Conservation (phyloP, 1,140 invertebrate genomes). For the Euwallacea similis region DNA sequence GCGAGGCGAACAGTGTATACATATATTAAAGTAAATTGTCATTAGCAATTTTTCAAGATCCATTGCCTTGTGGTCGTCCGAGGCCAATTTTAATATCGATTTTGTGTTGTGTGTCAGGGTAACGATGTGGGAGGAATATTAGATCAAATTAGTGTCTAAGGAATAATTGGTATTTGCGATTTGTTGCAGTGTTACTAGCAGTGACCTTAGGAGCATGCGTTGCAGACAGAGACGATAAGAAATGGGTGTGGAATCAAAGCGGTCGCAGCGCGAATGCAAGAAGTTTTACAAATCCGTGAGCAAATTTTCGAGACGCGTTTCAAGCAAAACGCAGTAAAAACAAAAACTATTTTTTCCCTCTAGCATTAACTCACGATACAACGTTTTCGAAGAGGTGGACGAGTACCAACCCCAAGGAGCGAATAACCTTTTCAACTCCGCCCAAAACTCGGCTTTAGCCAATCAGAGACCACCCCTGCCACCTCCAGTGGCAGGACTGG, state of each 20-base stretch:
- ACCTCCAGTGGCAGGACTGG: conserved; percentile 18
- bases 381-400: conserved; percentile 23
- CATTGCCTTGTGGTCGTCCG: not conserved
- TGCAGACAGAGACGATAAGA: conserved; percentile 41
- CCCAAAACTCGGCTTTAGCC: not conserved
- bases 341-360: not conserved
- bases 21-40: too few species aligned
- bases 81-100: not conserved
- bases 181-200: conserved; percentile 21
- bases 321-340: too few species aligned
- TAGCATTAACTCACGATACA: conserved; percentile 13
- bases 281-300: conserved; percentile 26
- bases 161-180: not conserved
- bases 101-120: not conserved
- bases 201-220: not conserved
- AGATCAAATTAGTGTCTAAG: not conserved
- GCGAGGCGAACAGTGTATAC: too few species aligned
- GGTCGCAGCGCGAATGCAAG: conserved; percentile 32
- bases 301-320: not conserved
- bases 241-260: conserved; percentile 54
- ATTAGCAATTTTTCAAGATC: not conserved
- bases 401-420: conserved; percentile 7
- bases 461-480: conserved; percentile 9
- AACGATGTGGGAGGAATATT: conserved; percentile 5
- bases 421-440: not conserved